Evolutionary conservation across 1,140 invertebrate genomes (phyloP), one percentile per base, ranked within the genome.

Genomic region (Macrobrachium rosenbergii): DNA sequence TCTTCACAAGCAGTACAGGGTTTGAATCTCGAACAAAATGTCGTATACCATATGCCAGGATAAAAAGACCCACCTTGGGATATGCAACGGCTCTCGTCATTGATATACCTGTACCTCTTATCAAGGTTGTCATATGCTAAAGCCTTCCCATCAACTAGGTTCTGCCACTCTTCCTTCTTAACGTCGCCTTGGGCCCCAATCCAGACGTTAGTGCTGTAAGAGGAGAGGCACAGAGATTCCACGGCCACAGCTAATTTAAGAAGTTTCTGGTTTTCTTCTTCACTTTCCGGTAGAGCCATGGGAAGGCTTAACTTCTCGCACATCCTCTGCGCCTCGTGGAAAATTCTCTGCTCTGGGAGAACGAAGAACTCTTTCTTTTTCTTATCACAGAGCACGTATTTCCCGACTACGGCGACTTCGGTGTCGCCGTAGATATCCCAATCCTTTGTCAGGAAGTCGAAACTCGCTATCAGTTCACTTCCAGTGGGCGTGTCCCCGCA

Each of bases 31-130:
- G 58, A 17, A 11, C 85, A 87, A 28, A 80, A 37, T 5, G 43
- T 81, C 19, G 67, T 72, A 21, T 78, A 81, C 85, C 85, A 87
- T 28, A 37, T 87, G 10, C 78, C 85, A 11, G 60, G 59, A 52
- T 78, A 87, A 14, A 81, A 58, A 12, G 63, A 67, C 19, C 80
- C 59, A 10, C 78, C 85, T 16, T 87, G 72, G 14, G 80, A 82
- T 14, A 78, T 81, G 12, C 63, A 77, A 21, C 85, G 80, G 11
- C 78, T 45, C 28, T 58, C 58, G 11, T 87, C 67, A 58, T 16
- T 23, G 37, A 43, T 43, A 21, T 43, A 72, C 2, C n/a, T 52
- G 23, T 67, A 58, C 58, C 80, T 64, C 7, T 63, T 17, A 11
- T 21, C 62, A 19, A 87, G 59, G n/a, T 87, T 87, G 59, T 77